phyloP scores from a whole-genome alignment of 2,113 vertebrate species.

The Channa argus region DNA sequence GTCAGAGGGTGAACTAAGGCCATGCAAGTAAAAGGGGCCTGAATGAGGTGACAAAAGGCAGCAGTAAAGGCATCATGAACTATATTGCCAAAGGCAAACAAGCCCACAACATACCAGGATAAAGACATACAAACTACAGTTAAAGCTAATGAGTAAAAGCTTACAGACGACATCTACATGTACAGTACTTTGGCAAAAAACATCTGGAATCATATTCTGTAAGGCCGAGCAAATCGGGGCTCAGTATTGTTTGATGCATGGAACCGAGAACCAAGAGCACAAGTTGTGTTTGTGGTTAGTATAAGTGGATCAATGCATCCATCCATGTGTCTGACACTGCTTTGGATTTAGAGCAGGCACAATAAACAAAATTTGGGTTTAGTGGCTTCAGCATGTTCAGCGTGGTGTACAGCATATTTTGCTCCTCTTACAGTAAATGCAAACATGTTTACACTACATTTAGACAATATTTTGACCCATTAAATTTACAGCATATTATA shows the following conservation, averaged over 20 bases:
- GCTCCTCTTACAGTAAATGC: neutral
- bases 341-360: no score
- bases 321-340: no score
- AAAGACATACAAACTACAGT: slow-evolving; percentile 13
- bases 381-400: no score
- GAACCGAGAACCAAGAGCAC: neutral
- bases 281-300: neutral
- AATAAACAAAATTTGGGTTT: no score
- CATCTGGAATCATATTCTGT: slow-evolving; percentile 25
- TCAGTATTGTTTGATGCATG: neutral
- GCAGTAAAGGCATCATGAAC: slow-evolving; percentile 51
- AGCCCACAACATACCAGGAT: slow-evolving; percentile 69
- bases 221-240: neutral
- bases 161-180: slow-evolving; percentile 10
- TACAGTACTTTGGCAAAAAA: slow-evolving; percentile 3
- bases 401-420: neutral
- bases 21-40: slow-evolving; percentile 17
- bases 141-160: slow-evolving; percentile 28
- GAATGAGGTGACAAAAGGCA: slow-evolving; percentile 59
- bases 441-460: neutral
- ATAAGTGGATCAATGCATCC: neutral
- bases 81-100: slow-evolving; percentile 76
- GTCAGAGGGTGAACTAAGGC: slow-evolving; percentile 26
- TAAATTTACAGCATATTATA: neutral
- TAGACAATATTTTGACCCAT: neutral